Percentiles rank a stretch among this genome's conserved stretches.
Evolutionary conservation across 2,888 invertebrate genomes (phyloP).

Genomic region (Xylocampa areola): DNA sequence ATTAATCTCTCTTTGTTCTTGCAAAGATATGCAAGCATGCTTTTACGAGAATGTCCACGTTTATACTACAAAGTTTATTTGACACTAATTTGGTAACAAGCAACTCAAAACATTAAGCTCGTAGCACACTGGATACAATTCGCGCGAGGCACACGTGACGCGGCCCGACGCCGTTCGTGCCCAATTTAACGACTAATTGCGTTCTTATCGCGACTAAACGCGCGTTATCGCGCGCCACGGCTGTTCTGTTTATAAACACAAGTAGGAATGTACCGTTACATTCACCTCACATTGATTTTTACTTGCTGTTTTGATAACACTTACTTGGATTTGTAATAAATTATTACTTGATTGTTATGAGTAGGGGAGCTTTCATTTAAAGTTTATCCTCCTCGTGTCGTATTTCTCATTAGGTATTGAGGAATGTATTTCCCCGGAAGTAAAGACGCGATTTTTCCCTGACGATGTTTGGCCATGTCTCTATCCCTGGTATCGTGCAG

Average conservation of each 20-base stretch:
- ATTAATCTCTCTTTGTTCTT: no score
- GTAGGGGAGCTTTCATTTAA: no score
- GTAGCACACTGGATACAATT: constrained; percentile 45
- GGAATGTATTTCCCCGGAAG: no score
- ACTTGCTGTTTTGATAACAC: constrained; percentile 49
- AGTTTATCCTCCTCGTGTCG: no score
- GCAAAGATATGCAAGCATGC: no score
- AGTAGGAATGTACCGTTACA: constrained; percentile 59
- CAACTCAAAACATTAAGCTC: constrained; percentile 40
- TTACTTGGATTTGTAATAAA: constrained; percentile 29
- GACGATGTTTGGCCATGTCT: no score
- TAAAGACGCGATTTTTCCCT: no score
- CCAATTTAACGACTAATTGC: constrained; percentile 62
- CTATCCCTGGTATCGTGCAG: no score
- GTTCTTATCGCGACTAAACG: constrained; percentile 60
- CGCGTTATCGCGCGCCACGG: constrained; percentile 50
- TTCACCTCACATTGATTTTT: constrained; percentile 54
- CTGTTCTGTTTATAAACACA: constrained; percentile 64
- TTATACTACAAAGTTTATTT: no score
- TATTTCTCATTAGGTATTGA: no score
- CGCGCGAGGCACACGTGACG: constrained; percentile 48
- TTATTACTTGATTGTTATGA: constrained; percentile 6
- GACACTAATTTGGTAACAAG: constrained; percentile 7
- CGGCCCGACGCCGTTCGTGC: constrained; percentile 44
- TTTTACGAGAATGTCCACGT: no score